Evolutionary conservation across 92 coral and sea anemone genomes (phyloP), one percentile per base, ranked within the genome.

Genomic region (Epizoanthus rinbou): DNA sequence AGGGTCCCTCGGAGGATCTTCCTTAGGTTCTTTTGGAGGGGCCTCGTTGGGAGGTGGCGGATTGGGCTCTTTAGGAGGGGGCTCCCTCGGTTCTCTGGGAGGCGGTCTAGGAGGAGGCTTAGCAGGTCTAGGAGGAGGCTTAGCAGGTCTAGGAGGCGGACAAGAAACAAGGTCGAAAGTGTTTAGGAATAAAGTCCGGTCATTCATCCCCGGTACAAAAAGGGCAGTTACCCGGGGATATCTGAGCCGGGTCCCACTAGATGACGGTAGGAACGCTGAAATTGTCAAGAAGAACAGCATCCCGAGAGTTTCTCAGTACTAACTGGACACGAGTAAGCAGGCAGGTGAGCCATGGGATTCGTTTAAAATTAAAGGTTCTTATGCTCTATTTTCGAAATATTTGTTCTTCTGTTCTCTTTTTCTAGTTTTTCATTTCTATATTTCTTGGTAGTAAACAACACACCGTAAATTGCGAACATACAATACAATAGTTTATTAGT

Each of bases 251-350:
- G 68, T 86, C 41, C 92, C 90, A 3, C 91, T 92, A n/a, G 95
- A 89, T 64, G 79, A 90, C 73, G 95, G 95, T 18, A 71, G 86
- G 69, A 87, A 83, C 58, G 90, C 92, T 8, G 86, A 91, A 72
- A 92, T 92, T 75, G 95, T 92, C 17, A 92, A 92, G 88, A 92
- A 92, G 73, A 85, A 86, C 63, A 86, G 86, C 21, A 89, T 92
- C 60, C 95, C 95, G 56, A 64, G 69, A 57, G 89, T 93, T 3
- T 28, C 22, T 8, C 59, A 39, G 7, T 18, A 59, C 72, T 78
- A 41, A 45, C 52, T 62, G 15, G 54, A 35, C 41, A 11, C 18
- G 39, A 10, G 16, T 43, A 14, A 78, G 57, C 62, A 62, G 59
- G 71, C 54, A 10, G 54, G 54, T 50, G 14, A 50, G 54, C 8